Base-by-base conservation (phyloP, 2,113 vertebrate genomes). In the Merops nubicus region DNA sequence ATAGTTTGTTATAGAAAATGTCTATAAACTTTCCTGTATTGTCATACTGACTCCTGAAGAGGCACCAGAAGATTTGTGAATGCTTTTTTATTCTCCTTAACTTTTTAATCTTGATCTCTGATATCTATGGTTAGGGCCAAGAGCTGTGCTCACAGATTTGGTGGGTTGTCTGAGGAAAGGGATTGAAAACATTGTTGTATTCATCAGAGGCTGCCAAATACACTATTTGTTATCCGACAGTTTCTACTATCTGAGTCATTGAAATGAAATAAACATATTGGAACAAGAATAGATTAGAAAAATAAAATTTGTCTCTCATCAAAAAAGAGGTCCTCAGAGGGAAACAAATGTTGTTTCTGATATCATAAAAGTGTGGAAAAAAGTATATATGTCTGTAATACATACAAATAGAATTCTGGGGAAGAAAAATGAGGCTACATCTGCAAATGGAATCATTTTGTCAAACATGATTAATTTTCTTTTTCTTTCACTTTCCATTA, bases 141-240 rank as follows among this genome's bases (percentile, higher is more conserved):
- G 26, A 33, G 47, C 11, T 31, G 26, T 47, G 12, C 15, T 60
- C 12, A 10, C 4, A 5, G 21, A 26, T 8, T 8, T 54, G n/a
- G 7, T 50, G 34, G 8, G 5, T 15, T 33, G 17, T 85, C 23
- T 63, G 36, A 48, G 28, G n/a, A 65, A 26, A 11, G 17, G 82
- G 34, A 34, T 1, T 2, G 31, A 34, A 87, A 43, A 56, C 9
- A 8, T 16, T 53, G 23, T 29, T 1, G 1, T 5, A 31, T n/a
- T 23, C 12, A 34, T 12, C 15, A 63, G 19, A 68, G 31, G 9
- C 14, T 74, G 17, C 22, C 13, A 45, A 59, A 43, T n/a, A 16
- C 14, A 67, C 17, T 23, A 15, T 31, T 85, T 69, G 11, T 38
- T 73, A 54, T 31, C 6, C 50, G 25, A 50, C 4, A 36, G 16